Conservation (phyloP, 2,797 vertebrate genomes). For the Setipinna tenuifilis region DNA sequence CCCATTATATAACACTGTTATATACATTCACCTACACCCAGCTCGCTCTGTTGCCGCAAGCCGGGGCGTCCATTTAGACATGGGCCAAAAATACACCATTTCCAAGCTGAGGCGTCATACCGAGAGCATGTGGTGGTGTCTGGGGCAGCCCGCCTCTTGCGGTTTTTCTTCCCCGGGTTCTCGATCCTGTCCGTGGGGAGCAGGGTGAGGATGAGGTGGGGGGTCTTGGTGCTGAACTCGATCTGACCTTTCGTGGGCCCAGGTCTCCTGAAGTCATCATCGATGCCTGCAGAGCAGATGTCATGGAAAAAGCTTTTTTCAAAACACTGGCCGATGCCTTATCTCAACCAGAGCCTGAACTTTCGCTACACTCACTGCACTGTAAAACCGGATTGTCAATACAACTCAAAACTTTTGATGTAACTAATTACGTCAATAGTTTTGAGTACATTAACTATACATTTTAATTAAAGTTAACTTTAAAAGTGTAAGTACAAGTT, state of each 20-base stretch:
- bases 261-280: constrained; percentile 72
- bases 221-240: constrained; percentile 81
- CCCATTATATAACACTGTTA: not conserved
- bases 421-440: too few species aligned
- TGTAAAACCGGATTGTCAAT: too few species aligned
- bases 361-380: too few species aligned
- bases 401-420: too few species aligned
- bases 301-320: not conserved
- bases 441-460: too few species aligned
- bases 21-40: not conserved
- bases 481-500: too few species aligned
- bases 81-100: constrained; percentile 11
- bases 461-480: too few species aligned
- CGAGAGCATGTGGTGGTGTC: constrained; percentile 76
- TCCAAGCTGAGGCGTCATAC: constrained; percentile 56
- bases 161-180: constrained; percentile 74
- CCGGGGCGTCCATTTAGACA: constrained; percentile 7
- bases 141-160: constrained; percentile 79
- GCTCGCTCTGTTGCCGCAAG: not conserved
- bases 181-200: constrained; percentile 79
- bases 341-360: too few species aligned
- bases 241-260: constrained; percentile 74
- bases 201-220: constrained; percentile 83
- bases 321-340: not conserved
- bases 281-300: constrained; percentile 67